Evolutionary conservation across 2,888 invertebrate species (phyloP).

Genomic region (Thereva unica): DNA sequence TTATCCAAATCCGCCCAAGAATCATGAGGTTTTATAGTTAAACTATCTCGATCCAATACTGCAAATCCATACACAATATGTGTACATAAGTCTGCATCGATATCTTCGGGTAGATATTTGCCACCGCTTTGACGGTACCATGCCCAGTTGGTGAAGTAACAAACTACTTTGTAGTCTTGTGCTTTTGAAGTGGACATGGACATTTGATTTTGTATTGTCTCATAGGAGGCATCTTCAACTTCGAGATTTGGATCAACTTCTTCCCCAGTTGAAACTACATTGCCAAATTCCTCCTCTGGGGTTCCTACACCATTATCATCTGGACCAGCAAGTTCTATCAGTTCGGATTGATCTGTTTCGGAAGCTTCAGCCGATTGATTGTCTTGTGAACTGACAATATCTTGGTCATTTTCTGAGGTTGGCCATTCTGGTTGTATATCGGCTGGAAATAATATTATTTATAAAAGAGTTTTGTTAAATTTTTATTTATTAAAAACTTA

Average conservation of each 20-base stretch:
- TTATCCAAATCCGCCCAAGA: constrained; percentile 89
- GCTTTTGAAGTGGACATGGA: constrained; percentile 23
- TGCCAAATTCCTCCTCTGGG: constrained; percentile 38
- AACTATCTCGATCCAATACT: constrained; percentile 73
- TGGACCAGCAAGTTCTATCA: no score
- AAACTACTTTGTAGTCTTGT: constrained; percentile 75
- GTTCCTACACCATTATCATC: no score
- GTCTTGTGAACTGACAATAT: no score
- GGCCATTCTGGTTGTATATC: no score
- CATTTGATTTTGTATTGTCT: constrained; percentile 24
- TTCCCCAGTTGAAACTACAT: background rate
- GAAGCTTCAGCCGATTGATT: background rate
- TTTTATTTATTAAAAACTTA: background rate
- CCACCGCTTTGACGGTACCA: constrained; percentile 87
- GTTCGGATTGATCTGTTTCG: background rate
- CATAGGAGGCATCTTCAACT: constrained; percentile 48
- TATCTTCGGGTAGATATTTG: constrained; percentile 79
- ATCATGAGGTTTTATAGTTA: constrained; percentile 83
- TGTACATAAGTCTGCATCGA: constrained; percentile 83
- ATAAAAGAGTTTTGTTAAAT: background rate
- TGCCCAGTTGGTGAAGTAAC: constrained; percentile 93
- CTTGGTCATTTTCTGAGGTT: no score
- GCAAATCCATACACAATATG: constrained; percentile 93
- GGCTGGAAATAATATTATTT: no score
- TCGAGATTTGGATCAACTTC: constrained; percentile 48